These are phyloP conservation scores for Homarus gammarus DNA, from an alignment of 2,888 invertebrate genomes.

Conservation along the genomic window DNA sequence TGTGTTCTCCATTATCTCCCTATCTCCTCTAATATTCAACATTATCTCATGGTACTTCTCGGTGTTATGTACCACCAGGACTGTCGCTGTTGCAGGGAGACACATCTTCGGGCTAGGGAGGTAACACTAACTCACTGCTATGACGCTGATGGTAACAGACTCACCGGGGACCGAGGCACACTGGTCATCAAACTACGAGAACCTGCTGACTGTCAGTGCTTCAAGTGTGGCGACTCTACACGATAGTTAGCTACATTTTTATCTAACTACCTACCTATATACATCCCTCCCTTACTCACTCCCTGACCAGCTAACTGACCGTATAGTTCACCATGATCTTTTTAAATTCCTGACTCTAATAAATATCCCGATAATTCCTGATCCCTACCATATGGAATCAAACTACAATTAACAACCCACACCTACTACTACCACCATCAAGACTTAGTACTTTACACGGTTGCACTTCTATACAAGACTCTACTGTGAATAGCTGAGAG, in stretches of 20 bases:
- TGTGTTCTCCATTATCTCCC: background rate
- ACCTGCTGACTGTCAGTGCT: constrained; percentile 93
- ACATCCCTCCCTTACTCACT: background rate
- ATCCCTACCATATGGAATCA: too few species aligned
- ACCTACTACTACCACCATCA: too few species aligned
- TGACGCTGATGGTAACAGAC: constrained; percentile 89
- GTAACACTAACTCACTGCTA: constrained; percentile 91
- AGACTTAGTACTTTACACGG: too few species aligned
- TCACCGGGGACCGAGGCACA: constrained; percentile 84
- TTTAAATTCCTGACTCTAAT: too few species aligned
- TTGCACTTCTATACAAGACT: too few species aligned
- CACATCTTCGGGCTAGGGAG: constrained; percentile 88
- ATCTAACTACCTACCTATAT: background rate
- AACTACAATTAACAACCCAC: too few species aligned
- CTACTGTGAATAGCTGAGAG: too few species aligned
- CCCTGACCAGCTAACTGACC: too few species aligned
- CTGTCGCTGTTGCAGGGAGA: constrained; percentile 94
- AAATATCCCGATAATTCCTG: too few species aligned
- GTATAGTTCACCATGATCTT: too few species aligned
- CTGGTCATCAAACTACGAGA: constrained; percentile 91
- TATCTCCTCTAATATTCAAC: background rate
- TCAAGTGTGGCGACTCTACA: constrained; percentile 86
- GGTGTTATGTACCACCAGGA: too few species aligned
- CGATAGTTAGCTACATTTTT: constrained; percentile 23
- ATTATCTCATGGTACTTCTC: too few species aligned